A percentile compares a stretch with the other conserved stretches of the same genome.
Conservation (phyloP, 2,113 vertebrate species). For the Notarius quadriscutis region DNA sequence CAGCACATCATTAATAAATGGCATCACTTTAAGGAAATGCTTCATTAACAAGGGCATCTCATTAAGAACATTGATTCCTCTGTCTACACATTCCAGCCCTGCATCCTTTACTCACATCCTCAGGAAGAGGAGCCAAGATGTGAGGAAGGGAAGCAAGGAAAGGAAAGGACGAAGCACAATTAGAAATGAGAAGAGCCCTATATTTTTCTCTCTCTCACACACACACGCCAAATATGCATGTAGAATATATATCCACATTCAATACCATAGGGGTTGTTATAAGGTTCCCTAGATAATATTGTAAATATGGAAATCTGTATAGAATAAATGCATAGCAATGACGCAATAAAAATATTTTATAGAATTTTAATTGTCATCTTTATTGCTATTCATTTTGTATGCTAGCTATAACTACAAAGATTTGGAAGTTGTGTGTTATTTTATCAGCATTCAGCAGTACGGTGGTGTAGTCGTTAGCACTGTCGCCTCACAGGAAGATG, state of each 20-base stretch:
- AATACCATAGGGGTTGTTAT: conserved; percentile 74
- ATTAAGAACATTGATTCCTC: not conserved
- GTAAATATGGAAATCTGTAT: conserved; percentile 94
- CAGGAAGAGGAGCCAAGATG: not conserved
- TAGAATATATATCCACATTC: conserved; percentile 71
- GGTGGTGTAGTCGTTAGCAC: too few species aligned
- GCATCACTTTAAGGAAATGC: not conserved
- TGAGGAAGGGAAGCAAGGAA: not conserved
- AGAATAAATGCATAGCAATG: conserved; percentile 86
- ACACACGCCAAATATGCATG: conserved; percentile 58
- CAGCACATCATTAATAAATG: not conserved
- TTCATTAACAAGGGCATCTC: not conserved
- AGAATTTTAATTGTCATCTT: conserved; percentile 39
- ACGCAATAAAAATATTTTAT: conserved; percentile 90
- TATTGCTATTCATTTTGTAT: not conserved
- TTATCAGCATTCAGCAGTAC: not conserved
- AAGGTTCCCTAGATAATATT: conserved; percentile 79
- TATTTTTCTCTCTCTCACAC: conserved; percentile 60
- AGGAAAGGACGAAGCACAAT: conserved; percentile 53
- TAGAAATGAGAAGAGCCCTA: not conserved
- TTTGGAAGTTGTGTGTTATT: not conserved
- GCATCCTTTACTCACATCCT: not conserved
- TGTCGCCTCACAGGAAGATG: too few species aligned
- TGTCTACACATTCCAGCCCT: not conserved
- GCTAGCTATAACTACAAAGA: not conserved